A percentile compares a stretch with the other conserved stretches of the same genome.
Conservation (phyloP, 2,113 vertebrate species). For the Notothenia coriiceps region DNA sequence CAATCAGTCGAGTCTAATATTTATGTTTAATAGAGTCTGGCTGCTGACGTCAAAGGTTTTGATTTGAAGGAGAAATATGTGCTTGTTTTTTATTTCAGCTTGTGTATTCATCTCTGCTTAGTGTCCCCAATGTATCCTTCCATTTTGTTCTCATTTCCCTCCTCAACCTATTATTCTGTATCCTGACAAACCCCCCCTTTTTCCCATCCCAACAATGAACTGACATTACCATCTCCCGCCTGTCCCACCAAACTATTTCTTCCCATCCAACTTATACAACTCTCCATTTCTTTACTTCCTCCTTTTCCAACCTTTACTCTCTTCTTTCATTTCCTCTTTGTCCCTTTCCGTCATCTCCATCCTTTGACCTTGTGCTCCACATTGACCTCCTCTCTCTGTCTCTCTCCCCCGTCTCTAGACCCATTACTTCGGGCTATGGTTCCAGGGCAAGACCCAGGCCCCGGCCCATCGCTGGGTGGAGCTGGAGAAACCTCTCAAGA, state of each 20-base stretch:
- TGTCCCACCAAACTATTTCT: neutral
- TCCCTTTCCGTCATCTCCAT: neutral
- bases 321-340: neutral
- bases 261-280: neutral
- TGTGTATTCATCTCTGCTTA: constrained; percentile 16
- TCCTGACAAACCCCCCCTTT: constrained; percentile 43
- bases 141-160: constrained; percentile 15
- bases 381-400: constrained; percentile 23
- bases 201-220: neutral
- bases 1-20: constrained; percentile 3
- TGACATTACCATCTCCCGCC: constrained; percentile 26
- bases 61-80: constrained; percentile 29
- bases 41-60: constrained; percentile 45
- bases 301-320: no score
- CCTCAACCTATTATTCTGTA: neutral
- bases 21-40: constrained; percentile 13
- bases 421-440: constrained; percentile 96
- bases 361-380: neutral
- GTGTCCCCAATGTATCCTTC: constrained; percentile 12
- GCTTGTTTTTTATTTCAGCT: constrained; percentile 5
- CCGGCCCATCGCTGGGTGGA: constrained; percentile 96
- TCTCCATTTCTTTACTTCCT: constrained; percentile 25
- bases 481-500: constrained; percentile 97
- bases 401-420: constrained; percentile 83
- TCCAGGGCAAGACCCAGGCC: constrained; percentile 93